Evolutionary conservation across 2,113 vertebrate genomes (phyloP), one percentile per base, ranked within the genome.

Genomic region (Thunnus thynnus): DNA sequence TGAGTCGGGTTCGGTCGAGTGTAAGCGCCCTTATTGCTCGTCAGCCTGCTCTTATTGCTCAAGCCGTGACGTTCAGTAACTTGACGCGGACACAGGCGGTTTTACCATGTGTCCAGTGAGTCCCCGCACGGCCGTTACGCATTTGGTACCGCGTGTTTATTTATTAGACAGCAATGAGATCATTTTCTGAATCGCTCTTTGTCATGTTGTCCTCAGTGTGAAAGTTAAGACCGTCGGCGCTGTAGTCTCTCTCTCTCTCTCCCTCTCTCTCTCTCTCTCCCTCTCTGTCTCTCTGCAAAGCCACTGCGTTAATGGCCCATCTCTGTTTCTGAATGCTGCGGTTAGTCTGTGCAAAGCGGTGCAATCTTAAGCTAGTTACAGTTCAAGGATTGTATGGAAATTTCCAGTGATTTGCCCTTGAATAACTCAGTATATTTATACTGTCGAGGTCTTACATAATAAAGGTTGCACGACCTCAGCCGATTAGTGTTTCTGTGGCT

Each of bases 51-150:
- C 85, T 82, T 90, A 86, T 80, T 92, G 90, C 92, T 92, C 89
- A 75, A 91, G 93, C 93, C 84, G 85, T 94, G 94, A 94, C 94
- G 94, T 94, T 91, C 91, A 86, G 90, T 93, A 95, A 96, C 94
- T 95, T 95, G 93, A 95, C 93, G 94, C 91, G 94, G 92, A 92
- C 94, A 72, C 90, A 85, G 86, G 86, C 85, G 91, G 32, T 85
- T 82, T 77, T 83, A 84, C 86, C 92, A 91, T 91, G 91, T 89
- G 94, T 86, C 82, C 77, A 46, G 1, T 22, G 75, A 83, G 79
- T 88, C 81, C 56, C 82, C 82, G 3, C 74, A 61, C 67, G 71
- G 66, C 65, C 30, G 32, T 7, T 50, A 4, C 32, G 30, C 77
- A 47, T 64, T 16, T 16, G 22, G 22, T 27, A 60, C 32, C 51